phyloP scores from a whole-genome alignment of 2,888 invertebrate species.

The Dolomedes plantarius region DNA sequence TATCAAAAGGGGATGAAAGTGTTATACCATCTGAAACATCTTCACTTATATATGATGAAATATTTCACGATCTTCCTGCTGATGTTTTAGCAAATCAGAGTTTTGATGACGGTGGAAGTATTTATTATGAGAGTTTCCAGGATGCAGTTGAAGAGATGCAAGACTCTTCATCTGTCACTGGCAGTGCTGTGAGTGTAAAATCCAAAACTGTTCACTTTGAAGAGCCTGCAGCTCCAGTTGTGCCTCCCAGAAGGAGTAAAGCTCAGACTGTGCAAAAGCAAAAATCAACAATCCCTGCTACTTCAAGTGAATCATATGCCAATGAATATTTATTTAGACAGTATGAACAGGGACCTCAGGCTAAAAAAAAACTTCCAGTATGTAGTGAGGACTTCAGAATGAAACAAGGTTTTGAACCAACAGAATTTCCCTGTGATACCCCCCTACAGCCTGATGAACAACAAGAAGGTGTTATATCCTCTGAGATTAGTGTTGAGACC shows the following conservation, averaged over 20 bases:
- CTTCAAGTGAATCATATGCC: constrained; percentile 22
- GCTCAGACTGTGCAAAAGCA: not conserved
- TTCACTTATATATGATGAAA: not conserved
- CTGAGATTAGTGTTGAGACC: constrained; percentile 47
- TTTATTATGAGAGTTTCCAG: constrained; percentile 10
- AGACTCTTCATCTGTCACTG: not conserved
- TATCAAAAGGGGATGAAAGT: not conserved
- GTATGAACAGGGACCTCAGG: constrained; percentile 32
- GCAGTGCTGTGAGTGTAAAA: not conserved
- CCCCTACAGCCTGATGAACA: constrained; percentile 13
- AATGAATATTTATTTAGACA: constrained; percentile 45
- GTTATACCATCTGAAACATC: not conserved
- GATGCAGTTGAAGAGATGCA: constrained; percentile 11
- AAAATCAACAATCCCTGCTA: not conserved
- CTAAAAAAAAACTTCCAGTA: constrained; percentile 69
- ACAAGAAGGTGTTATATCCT: constrained; percentile 34
- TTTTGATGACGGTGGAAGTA: not conserved
- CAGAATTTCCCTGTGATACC: constrained; percentile 37
- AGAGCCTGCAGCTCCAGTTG: constrained; percentile 28
- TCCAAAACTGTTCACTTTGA: constrained; percentile 54
- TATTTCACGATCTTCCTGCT: not conserved
- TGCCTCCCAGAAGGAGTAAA: constrained; percentile 47
- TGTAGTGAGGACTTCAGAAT: constrained; percentile 65
- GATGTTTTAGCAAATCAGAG: not conserved
- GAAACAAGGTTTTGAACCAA: constrained; percentile 47